Conservation (phyloP, 2,888 invertebrate species). For the Dicycla oo region DNA sequence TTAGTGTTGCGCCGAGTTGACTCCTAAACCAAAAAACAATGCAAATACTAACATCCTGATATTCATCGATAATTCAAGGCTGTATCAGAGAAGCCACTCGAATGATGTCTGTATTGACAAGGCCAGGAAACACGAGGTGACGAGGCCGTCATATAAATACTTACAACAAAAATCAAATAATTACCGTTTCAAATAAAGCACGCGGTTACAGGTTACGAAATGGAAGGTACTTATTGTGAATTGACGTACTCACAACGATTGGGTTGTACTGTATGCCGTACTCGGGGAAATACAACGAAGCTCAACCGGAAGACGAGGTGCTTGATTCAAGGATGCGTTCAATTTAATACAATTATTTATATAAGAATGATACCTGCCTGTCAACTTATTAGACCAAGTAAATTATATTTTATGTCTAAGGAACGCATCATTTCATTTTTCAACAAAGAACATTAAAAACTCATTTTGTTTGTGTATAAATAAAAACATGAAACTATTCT, state of each 20-base stretch:
- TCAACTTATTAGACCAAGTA: slow-evolving; percentile 24
- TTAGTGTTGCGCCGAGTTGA: slow-evolving; percentile 14
- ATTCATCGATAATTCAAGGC: slow-evolving; percentile 85
- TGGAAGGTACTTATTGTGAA: slow-evolving; percentile 56
- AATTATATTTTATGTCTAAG: slow-evolving; percentile 22
- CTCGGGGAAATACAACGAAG: slow-evolving; percentile 29
- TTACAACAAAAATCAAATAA: slow-evolving; percentile 71
- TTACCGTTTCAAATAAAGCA: slow-evolving; percentile 63
- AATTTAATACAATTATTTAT: slow-evolving; percentile 46
- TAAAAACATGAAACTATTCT: slow-evolving; percentile 29
- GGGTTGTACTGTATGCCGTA: not conserved
- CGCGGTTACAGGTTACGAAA: slow-evolving; percentile 58
- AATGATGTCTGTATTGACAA: slow-evolving; percentile 81
- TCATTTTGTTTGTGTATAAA: slow-evolving; percentile 14
- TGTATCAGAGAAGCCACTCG: slow-evolving; percentile 73
- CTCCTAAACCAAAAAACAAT: slow-evolving; percentile 72
- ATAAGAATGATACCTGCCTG: slow-evolving; percentile 20
- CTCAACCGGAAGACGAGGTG: slow-evolving; percentile 43
- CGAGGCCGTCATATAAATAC: slow-evolving; percentile 64
- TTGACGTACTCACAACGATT: slow-evolving; percentile 31
- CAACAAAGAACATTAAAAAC: slow-evolving; percentile 43
- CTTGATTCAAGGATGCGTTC: slow-evolving; percentile 55
- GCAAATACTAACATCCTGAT: slow-evolving; percentile 82
- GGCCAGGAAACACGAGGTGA: slow-evolving; percentile 76
- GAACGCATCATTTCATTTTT: slow-evolving; percentile 28